Evolutionary conservation across 2,797 vertebrate species (phyloP).

Genomic region (Aselliscus stoliczkanus): DNA sequence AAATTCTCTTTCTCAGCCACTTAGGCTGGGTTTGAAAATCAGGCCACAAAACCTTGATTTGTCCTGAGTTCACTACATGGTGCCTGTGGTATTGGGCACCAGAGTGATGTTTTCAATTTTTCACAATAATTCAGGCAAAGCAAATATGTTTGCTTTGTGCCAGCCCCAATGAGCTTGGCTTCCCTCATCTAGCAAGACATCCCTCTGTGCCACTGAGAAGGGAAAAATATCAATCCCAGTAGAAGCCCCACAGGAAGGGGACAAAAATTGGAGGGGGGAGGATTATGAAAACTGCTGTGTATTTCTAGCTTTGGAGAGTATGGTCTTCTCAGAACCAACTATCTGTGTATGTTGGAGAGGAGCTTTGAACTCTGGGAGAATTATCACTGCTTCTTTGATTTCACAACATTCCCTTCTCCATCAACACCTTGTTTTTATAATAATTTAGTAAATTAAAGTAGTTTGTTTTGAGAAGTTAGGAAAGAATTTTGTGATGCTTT

Average conservation of each 20-base stretch:
- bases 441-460: conserved; percentile 8
- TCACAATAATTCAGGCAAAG: conserved; percentile 30
- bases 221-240: background rate
- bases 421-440: conserved; percentile 41
- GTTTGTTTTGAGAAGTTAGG: conserved; percentile 50
- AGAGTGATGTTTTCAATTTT: conserved; percentile 26
- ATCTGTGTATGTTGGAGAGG: background rate
- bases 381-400: conserved; percentile 23
- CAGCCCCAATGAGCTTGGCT: background rate
- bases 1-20: background rate
- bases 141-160: conserved; percentile 12
- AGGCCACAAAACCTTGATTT: background rate
- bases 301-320: background rate
- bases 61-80: background rate
- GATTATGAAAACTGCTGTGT: background rate
- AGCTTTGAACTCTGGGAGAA: background rate
- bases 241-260: background rate
- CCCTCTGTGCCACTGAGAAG: background rate
- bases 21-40: background rate
- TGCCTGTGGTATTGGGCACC: background rate
- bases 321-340: conserved; percentile 19
- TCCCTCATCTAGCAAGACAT: background rate
- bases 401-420: background rate
- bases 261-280: background rate
- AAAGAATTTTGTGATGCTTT: conserved; percentile 29